phyloP scores from a whole-genome alignment of 2,113 vertebrate genomes.

The Bungarus multicinctus region DNA sequence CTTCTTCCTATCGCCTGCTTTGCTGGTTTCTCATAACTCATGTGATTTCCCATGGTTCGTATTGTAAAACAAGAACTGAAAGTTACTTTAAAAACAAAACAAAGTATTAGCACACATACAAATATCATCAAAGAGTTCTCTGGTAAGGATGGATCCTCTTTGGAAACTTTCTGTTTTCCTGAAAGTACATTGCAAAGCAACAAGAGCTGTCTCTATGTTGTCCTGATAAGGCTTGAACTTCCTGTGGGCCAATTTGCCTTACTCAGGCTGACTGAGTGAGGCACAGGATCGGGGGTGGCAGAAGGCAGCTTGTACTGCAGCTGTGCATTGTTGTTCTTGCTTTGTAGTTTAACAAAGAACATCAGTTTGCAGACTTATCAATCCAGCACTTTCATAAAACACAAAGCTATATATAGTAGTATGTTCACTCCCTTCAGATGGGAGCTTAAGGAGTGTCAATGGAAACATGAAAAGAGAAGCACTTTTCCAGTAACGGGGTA shows the following conservation, averaged over 20 bases:
- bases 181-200: neutral
- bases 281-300: neutral
- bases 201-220: neutral
- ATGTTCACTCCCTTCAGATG: slow-evolving; percentile 1
- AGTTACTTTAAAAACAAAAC: neutral
- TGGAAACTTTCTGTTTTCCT: neutral
- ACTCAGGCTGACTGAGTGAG: neutral
- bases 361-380: slow-evolving; percentile 13
- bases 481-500: neutral
- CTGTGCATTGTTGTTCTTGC: neutral
- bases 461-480: neutral
- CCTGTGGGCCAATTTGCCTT: slow-evolving; percentile 7
- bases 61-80: neutral
- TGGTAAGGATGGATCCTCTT: neutral
- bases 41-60: neutral
- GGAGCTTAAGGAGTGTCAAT: neutral
- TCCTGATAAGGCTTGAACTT: neutral
- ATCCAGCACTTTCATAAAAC: neutral
- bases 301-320: neutral
- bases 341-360: neutral
- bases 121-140: neutral
- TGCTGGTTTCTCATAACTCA: neutral
- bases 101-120: neutral
- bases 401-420: slow-evolving; percentile 15
- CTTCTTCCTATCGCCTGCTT: neutral